Conservation (phyloP, 1,140 invertebrate genomes). For the Drosophila bocki region DNA sequence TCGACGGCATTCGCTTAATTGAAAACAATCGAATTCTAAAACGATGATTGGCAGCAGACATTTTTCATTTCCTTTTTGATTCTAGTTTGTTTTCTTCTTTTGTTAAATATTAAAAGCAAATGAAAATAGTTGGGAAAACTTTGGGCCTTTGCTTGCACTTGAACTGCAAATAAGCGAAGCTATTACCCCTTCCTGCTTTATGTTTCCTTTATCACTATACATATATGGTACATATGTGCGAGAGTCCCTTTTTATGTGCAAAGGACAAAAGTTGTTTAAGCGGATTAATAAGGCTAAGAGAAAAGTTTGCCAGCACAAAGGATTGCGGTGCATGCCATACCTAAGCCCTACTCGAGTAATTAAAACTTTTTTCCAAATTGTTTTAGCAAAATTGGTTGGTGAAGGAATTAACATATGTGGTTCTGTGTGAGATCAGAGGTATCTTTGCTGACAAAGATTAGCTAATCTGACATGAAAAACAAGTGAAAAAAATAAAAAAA, state of each 20-base stretch:
- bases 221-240: not conserved
- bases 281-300: constrained; percentile 39
- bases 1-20: too few relatives aligned
- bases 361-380: not conserved
- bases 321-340: constrained; percentile 14
- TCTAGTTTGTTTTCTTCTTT: not conserved
- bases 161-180: constrained; percentile 28
- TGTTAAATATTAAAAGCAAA: constrained; percentile 3
- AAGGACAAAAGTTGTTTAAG: constrained; percentile 33
- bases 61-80: constrained; percentile 1
- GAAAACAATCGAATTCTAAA: constrained; percentile 41
- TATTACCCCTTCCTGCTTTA: not conserved
- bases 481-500: not conserved
- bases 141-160: constrained; percentile 17
- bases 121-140: constrained; percentile 22
- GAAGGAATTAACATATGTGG: not conserved
- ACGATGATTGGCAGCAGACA: constrained; percentile 24
- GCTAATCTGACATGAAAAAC: too few relatives aligned
- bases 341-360: constrained; percentile 5
- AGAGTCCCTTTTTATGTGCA: constrained; percentile 10
- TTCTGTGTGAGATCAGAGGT: not conserved
- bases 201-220: not conserved
- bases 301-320: constrained; percentile 25
- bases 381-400: not conserved
- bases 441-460: too few relatives aligned